Percentiles rank a stretch among this genome's conserved stretches.
Evolutionary conservation across 2,888 invertebrate species (phyloP).

Genomic region (Microchrysa polita): DNA sequence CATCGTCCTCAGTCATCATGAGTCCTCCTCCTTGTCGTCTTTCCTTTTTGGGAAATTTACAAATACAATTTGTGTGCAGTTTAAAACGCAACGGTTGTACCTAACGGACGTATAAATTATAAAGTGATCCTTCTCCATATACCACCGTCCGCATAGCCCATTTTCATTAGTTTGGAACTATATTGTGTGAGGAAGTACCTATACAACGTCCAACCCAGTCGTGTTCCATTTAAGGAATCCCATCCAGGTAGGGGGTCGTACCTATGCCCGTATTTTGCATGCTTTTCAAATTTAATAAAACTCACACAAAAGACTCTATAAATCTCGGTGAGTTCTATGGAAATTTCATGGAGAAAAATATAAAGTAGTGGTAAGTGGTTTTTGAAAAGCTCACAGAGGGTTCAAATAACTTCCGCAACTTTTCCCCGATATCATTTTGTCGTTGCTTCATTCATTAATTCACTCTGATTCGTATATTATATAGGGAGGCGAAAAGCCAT

Average conservation of each 20-base stretch:
- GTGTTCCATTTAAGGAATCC: background rate
- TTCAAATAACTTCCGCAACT: too few species aligned
- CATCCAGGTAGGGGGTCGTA: conserved; percentile 16
- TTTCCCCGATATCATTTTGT: too few species aligned
- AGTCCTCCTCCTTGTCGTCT: background rate
- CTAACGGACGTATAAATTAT: background rate
- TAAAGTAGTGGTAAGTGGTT: conserved; percentile 11
- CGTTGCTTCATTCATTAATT: too few species aligned
- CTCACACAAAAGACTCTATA: conserved; percentile 35
- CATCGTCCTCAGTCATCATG: too few species aligned
- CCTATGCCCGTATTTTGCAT: background rate
- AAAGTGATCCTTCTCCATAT: too few species aligned
- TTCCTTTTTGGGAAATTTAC: conserved; percentile 7
- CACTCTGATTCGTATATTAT: too few species aligned
- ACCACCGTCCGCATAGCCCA: too few species aligned
- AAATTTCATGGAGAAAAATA: conserved; percentile 19
- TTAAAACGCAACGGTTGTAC: conserved; percentile 19
- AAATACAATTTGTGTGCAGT: conserved; percentile 31
- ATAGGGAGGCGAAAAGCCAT: too few species aligned
- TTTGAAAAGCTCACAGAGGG: background rate
- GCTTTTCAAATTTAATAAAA: conserved; percentile 41
- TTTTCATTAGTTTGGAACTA: too few species aligned
- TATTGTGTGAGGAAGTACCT: too few species aligned
- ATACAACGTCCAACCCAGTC: too few species aligned
- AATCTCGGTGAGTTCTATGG: conserved; percentile 38